These are phyloP conservation scores for Trachelipus rathkii DNA, from an alignment of 1,140 invertebrate species.

Conservation along the genomic window DNA sequence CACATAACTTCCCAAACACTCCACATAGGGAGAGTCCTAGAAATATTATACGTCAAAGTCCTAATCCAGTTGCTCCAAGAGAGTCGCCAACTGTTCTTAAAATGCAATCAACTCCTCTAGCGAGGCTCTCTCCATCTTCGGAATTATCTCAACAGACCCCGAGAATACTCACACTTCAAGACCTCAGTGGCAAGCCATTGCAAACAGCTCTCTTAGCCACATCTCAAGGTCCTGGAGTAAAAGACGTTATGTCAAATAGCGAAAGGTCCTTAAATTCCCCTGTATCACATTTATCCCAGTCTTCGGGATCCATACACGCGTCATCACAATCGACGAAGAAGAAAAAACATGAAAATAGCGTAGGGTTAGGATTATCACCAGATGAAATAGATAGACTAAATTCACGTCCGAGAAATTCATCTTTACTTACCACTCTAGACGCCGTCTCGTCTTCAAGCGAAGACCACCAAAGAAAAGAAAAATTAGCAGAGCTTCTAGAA, in stretches of 20 bases:
- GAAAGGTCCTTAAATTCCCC: slow-evolving; percentile 83
- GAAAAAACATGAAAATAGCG: slow-evolving; percentile 46
- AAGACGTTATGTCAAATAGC: slow-evolving; percentile 66
- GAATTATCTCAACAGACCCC: slow-evolving; percentile 86
- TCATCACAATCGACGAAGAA: slow-evolving; percentile 58
- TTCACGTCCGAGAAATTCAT: slow-evolving; percentile 71
- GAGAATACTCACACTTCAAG: slow-evolving; percentile 82
- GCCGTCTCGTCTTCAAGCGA: slow-evolving; percentile 88
- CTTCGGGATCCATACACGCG: slow-evolving; percentile 56
- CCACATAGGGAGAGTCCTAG: slow-evolving; percentile 58
- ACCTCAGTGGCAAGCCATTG: slow-evolving; percentile 85
- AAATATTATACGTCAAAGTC: slow-evolving; percentile 48
- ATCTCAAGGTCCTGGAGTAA: slow-evolving; percentile 59
- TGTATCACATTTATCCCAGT: slow-evolving; percentile 78
- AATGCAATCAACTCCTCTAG: slow-evolving; percentile 78
- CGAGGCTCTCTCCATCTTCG: slow-evolving; percentile 82
- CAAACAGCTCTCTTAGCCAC: slow-evolving; percentile 82
- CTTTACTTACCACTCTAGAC: slow-evolving; percentile 80
- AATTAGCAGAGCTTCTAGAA: slow-evolving; percentile 51
- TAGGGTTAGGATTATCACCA: slow-evolving; percentile 73
- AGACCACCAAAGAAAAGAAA: slow-evolving; percentile 52
- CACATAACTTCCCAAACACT: slow-evolving; percentile 54
- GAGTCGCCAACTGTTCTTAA: slow-evolving; percentile 53
- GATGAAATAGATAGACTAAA: slow-evolving; percentile 69
- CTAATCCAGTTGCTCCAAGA: slow-evolving; percentile 44